phyloP scores from a whole-genome alignment of 2,797 vertebrate species.

The Streptopelia turtur region DNA sequence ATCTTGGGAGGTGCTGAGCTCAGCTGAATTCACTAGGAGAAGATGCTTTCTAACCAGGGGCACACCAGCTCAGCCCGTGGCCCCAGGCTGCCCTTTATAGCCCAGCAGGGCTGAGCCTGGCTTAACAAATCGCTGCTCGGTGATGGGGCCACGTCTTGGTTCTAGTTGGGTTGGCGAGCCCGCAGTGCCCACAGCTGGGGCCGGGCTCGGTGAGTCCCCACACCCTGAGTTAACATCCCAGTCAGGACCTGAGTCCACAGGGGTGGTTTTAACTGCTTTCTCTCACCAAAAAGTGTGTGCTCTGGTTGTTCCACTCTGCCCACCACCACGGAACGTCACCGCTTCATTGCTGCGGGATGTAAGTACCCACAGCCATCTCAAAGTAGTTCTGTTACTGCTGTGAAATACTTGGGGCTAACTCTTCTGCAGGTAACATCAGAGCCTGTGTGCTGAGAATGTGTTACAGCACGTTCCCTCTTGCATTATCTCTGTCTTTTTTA shows the following conservation, averaged over 20 bases:
- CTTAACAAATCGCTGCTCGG: background rate
- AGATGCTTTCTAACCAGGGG: background rate
- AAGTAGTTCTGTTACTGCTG: background rate
- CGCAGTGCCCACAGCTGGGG: background rate
- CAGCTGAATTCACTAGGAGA: background rate
- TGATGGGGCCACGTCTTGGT: background rate
- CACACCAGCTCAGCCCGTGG: background rate
- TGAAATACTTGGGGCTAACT: background rate
- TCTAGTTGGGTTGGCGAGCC: background rate
- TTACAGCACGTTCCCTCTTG: background rate
- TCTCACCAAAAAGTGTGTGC: background rate
- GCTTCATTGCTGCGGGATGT: background rate
- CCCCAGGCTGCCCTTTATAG: background rate
- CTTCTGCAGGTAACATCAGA: background rate
- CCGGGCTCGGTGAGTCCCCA: background rate
- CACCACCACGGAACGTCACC: background rate
- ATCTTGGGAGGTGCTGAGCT: background rate
- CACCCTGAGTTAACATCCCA: background rate
- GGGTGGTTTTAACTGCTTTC: background rate
- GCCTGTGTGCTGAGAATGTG: background rate
- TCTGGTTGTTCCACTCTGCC: background rate
- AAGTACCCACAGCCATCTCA: background rate
- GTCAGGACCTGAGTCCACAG: background rate
- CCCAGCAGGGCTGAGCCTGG: background rate
- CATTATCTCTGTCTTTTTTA: background rate